Evolutionary conservation across 1,140 invertebrate species (phyloP).

Genomic region (Neodiprion fabricii): DNA sequence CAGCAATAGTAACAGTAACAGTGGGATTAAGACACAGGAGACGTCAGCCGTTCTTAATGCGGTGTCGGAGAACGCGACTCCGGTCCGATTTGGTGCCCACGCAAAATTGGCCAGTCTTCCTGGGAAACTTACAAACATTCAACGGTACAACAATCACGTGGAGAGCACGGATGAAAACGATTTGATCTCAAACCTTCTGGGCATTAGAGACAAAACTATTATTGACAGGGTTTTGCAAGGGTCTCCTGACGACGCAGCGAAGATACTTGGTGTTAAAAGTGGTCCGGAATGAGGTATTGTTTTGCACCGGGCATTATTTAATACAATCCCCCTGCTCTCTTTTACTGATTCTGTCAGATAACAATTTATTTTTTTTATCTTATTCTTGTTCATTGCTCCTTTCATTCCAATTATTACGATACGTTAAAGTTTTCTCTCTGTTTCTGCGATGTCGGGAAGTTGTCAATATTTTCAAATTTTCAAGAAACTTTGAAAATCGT

Average conservation of each 20-base stretch:
- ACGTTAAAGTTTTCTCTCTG: too few species aligned
- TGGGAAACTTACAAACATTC: conserved; percentile 64
- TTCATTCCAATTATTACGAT: too few species aligned
- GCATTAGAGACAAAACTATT: conserved; percentile 85
- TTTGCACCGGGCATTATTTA: too few species aligned
- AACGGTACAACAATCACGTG: conserved; percentile 52
- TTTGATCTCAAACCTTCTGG: conserved; percentile 87
- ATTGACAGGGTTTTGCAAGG: conserved; percentile 84
- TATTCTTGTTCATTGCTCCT: too few species aligned
- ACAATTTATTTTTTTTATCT: background rate
- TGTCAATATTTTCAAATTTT: too few species aligned
- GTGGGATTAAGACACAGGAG: conserved; percentile 36
- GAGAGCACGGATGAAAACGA: conserved; percentile 68
- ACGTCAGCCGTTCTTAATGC: conserved; percentile 40
- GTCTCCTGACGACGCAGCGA: conserved; percentile 86
- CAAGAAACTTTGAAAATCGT: too few species aligned
- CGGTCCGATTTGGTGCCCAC: conserved; percentile 53
- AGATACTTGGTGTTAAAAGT: conserved; percentile 79
- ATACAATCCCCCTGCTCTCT: background rate
- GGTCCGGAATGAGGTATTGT: conserved; percentile 43
- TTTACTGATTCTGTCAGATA: background rate
- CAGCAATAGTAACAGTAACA: conserved; percentile 59
- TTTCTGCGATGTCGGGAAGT: too few species aligned
- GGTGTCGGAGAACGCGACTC: conserved; percentile 47
- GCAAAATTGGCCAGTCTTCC: conserved; percentile 25